Evolutionary conservation across 1,140 invertebrate genomes (phyloP), one percentile per base, ranked within the genome.

Genomic region (Monochamus saltuarius): DNA sequence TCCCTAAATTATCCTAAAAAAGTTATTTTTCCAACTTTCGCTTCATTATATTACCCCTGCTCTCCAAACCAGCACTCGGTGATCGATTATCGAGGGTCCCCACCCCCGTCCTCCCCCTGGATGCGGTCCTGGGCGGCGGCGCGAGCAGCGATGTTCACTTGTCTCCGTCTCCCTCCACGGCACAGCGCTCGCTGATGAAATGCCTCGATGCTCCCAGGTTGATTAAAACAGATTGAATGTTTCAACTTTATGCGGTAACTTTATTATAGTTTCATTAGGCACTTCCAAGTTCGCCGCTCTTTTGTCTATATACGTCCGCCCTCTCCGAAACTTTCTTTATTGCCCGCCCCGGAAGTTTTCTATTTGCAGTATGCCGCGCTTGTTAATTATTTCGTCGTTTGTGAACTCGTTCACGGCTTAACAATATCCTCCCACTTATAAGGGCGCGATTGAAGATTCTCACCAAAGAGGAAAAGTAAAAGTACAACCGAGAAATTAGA

Each of bases 211-310:
- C 64, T 68, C 67, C 67, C 71, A 61, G 69, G 66, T 73, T 75
- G 73, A 75, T 75, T 75, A 75, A 75, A 75, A 75, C 71, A 73
- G 74, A 75, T 75, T 75, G 74, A 75, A 75, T 75, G 71, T 75
- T 74, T 72, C 67, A 69, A 72, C 70, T 73, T 71, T 66, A 69
- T 67, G 70, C 62, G 70, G 68, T 74, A 70, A 70, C 66, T 73
- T 72, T 72, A 73, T 72, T 73, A 72, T 68, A 70, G 70, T 72
- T 69, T 72, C 70, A 71, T 71, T 71, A 66, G 66, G 57, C 64
- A 72, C 70, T 72, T 70, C 47, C 40, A 51, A 66, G 51, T 60
- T 66, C 59, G 49, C 60, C 39, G 39, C 53, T 53, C 56, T 46
- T 62, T 62, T 56, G 56, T 66, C 56, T 66, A 37, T 57, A 54